Percentiles rank a stretch among this genome's conserved stretches.
These are phyloP conservation scores for Callospermophilus lateralis DNA, from an alignment of 2,113 vertebrate species.

Conservation along the genomic window DNA sequence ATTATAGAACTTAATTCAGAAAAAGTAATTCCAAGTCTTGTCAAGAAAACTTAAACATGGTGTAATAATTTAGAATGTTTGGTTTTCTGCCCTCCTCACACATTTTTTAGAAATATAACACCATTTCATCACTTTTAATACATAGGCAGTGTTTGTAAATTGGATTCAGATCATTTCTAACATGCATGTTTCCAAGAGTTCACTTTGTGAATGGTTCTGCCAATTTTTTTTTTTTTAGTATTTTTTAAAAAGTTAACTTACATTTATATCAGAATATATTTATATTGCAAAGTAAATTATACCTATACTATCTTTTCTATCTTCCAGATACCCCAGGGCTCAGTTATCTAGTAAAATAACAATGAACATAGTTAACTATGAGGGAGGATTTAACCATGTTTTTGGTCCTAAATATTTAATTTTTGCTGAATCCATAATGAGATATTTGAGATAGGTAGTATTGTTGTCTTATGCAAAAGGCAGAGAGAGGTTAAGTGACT, in stretches of 20 bases:
- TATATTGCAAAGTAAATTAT: background rate
- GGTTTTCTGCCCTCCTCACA: background rate
- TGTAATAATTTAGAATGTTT: background rate
- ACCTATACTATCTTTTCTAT: background rate
- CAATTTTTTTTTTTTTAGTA: background rate
- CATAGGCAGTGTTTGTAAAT: background rate
- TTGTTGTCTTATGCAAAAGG: background rate
- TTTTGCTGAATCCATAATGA: constrained; percentile 25
- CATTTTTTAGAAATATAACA: background rate
- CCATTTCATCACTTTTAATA: background rate
- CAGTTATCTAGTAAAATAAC: background rate
- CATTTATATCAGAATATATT: background rate
- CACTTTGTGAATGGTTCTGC: background rate
- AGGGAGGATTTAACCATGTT: background rate
- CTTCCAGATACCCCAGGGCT: background rate
- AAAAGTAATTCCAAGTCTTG: background rate
- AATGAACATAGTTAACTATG: background rate
- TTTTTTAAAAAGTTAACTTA: background rate
- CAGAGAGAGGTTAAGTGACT: background rate
- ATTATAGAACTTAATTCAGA: background rate
- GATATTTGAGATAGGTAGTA: background rate
- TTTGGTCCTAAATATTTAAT: background rate
- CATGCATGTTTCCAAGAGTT: background rate
- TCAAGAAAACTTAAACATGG: background rate
- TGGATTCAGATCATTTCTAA: background rate